A percentile compares a stretch with the other conserved stretches of the same genome.
Evolutionary conservation across 1,140 invertebrate species (phyloP).

Genomic region (Bombus waltoni): DNA sequence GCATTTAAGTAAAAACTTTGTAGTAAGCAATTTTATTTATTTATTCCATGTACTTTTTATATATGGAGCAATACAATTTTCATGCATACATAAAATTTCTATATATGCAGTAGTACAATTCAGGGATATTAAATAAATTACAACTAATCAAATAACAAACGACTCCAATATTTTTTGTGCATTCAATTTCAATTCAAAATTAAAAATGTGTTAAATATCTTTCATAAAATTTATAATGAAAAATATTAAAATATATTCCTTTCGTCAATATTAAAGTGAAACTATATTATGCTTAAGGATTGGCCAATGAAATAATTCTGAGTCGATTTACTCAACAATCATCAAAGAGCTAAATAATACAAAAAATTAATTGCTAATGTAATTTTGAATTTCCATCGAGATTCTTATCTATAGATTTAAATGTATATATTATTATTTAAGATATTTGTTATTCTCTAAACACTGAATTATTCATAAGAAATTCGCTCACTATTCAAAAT

Average conservation of each 20-base stretch:
- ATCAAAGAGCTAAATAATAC: not conserved
- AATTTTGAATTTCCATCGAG: conserved; percentile 26
- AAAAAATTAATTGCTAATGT: conserved; percentile 4
- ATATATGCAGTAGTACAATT: not conserved
- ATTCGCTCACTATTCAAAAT: not conserved
- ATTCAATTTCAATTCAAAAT: not conserved
- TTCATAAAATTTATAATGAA: not conserved
- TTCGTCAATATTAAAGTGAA: conserved; percentile 14
- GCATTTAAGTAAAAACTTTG: conserved; percentile 10
- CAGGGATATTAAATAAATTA: not conserved
- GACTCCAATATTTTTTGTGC: not conserved
- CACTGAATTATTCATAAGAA: not conserved
- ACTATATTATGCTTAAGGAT: not conserved
- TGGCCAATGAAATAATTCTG: conserved; percentile 22
- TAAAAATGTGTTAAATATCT: not conserved
- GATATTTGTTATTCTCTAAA: conserved; percentile 45
- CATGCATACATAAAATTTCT: not conserved
- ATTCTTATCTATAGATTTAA: conserved; percentile 12
- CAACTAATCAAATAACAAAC: not conserved
- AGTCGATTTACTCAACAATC: conserved; percentile 3
- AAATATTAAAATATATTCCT: not conserved
- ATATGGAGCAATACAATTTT: not conserved
- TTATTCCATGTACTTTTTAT: conserved; percentile 18
- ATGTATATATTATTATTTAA: conserved; percentile 55
- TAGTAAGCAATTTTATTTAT: not conserved